phyloP scores from a whole-genome alignment of 2,113 vertebrate species.

The Mesoclemmys tuberculata region DNA sequence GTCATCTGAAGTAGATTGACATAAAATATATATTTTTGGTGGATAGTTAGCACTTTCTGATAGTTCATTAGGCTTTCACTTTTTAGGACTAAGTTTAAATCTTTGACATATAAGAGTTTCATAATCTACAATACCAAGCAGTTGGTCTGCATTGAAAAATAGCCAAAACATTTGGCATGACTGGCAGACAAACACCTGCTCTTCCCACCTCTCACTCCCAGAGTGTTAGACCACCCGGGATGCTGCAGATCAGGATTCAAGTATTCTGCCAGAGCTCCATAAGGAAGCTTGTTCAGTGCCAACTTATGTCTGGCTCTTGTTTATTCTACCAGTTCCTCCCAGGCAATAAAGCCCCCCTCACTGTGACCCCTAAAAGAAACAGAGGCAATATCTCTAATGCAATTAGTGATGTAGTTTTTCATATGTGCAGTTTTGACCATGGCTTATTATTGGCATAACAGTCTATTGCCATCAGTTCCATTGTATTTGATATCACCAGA shows the following conservation, averaged over 20 bases:
- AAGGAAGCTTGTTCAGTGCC: not conserved
- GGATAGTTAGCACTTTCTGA: not conserved
- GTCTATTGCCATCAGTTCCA: not conserved
- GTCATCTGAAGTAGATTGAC: not conserved
- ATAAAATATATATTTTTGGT: not conserved
- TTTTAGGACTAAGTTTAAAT: not conserved
- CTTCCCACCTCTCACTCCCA: too few relatives aligned
- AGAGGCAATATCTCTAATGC: rapidly evolving
- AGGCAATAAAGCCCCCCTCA: not conserved
- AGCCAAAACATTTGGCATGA: not conserved
- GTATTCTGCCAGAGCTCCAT: not conserved
- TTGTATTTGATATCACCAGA: not conserved
- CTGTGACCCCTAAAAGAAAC: not conserved
- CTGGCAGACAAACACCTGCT: not conserved
- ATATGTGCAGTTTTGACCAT: not conserved
- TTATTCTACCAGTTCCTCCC: rapidly evolving
- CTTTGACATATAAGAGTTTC: not conserved
- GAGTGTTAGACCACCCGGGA: not conserved
- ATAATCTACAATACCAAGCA: not conserved
- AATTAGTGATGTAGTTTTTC: not conserved
- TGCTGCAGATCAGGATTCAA: not conserved
- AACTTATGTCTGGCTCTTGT: not conserved
- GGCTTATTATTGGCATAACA: not conserved
- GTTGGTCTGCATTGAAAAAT: not conserved
- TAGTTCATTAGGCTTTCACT: not conserved